A percentile compares a stretch with the other conserved stretches of the same genome.
Evolutionary conservation across 2,888 invertebrate genomes (phyloP).

Genomic region (Drosophila melanocephala): DNA sequence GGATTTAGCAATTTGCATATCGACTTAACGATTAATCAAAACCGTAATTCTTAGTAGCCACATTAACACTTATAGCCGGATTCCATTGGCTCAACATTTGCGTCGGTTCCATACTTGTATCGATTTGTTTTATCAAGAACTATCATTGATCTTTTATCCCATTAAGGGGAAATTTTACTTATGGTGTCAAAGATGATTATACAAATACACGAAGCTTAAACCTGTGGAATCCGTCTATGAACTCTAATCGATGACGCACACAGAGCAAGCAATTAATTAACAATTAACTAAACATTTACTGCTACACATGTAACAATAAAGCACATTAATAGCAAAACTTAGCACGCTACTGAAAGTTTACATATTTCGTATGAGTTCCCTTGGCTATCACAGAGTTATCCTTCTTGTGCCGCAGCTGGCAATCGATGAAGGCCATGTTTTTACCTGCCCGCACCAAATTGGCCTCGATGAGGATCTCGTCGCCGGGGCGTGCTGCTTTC

Average conservation of each 20-base stretch:
- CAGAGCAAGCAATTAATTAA: conserved; percentile 54
- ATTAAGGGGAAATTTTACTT: neutral
- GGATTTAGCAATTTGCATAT: conserved; percentile 59
- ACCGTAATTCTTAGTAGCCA: conserved; percentile 69
- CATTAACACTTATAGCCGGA: conserved; percentile 37
- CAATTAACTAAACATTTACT: conserved; percentile 66
- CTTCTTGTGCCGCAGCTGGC: conserved; percentile 91
- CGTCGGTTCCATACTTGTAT: neutral
- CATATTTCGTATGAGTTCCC: conserved; percentile 93
- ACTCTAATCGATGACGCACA: conserved; percentile 53
- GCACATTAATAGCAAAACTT: conserved; percentile 63
- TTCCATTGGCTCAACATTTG: conserved; percentile 15
- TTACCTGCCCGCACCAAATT: conserved; percentile 91
- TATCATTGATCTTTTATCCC: neutral
- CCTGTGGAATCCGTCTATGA: conserved; percentile 25
- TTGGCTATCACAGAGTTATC: conserved; percentile 91
- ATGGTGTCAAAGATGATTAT: neutral
- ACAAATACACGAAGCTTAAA: neutral
- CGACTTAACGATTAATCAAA: conserved; percentile 66
- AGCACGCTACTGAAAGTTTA: conserved; percentile 74
- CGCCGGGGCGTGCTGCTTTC: conserved; percentile 91
- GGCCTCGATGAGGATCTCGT: conserved; percentile 91
- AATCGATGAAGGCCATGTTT: conserved; percentile 92
- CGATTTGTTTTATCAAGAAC: neutral
- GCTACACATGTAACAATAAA: conserved; percentile 80